A percentile compares a stretch with the other conserved stretches of the same genome.
phyloP scores from a whole-genome alignment of 2,113 vertebrate genomes.

The Rhinoptilus africanus region DNA sequence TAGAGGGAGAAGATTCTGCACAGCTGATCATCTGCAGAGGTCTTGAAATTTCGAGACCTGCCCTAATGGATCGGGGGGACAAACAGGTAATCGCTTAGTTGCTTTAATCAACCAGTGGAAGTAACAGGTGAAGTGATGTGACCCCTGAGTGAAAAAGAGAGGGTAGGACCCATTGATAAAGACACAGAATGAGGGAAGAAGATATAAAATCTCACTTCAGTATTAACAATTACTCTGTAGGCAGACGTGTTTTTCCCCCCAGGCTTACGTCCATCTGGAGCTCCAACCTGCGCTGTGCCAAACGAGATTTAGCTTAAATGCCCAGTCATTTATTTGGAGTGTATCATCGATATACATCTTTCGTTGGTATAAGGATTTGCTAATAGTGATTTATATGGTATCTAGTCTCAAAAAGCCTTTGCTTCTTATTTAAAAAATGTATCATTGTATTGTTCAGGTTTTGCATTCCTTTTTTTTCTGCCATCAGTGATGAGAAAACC shows the following conservation, averaged over 20 bases:
- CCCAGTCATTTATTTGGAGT: constrained; percentile 1
- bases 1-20: not conserved
- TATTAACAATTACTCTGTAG: not conserved
- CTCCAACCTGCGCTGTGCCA: constrained; percentile 18
- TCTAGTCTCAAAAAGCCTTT: not conserved
- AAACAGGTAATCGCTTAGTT: not conserved
- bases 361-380: not conserved
- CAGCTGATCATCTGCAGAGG: not conserved
- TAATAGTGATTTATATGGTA: not conserved
- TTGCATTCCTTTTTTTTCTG: not conserved
- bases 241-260: not conserved
- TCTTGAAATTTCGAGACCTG: not conserved
- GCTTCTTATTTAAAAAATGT: not conserved
- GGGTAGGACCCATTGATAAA: not conserved
- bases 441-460: not conserved
- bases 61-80: not conserved
- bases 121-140: not conserved
- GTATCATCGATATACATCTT: not conserved
- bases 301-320: constrained; percentile 9
- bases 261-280: constrained; percentile 28
- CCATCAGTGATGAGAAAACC: not conserved
- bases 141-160: not conserved
- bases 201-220: not conserved
- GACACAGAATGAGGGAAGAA: not conserved
- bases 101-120: not conserved